Evolutionary conservation across 2,888 invertebrate species (phyloP).

Genomic region (Zaprionus bogoriensis): DNA sequence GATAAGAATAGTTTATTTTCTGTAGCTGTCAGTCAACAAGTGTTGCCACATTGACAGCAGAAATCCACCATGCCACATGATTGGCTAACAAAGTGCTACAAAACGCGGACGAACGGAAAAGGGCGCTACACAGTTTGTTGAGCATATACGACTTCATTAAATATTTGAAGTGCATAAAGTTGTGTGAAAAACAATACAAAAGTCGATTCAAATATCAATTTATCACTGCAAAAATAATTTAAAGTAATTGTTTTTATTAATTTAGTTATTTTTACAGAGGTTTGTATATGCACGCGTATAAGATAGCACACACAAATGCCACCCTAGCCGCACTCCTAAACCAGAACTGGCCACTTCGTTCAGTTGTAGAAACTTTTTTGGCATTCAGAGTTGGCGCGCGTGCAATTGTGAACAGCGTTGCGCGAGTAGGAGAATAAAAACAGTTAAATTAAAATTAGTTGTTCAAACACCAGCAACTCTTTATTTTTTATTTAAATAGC

Average conservation of each 20-base stretch:
- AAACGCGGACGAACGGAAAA: constrained; percentile 63
- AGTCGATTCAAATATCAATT: background rate
- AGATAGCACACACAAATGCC: constrained; percentile 23
- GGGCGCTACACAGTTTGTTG: constrained; percentile 40
- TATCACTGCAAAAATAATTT: background rate
- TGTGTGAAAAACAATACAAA: background rate
- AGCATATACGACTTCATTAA: constrained; percentile 22
- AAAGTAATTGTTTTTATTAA: background rate
- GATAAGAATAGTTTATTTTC: constrained; percentile 1
- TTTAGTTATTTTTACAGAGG: background rate
- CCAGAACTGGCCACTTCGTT: constrained; percentile 47
- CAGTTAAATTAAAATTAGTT: constrained; percentile 48
- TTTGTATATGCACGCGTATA: background rate
- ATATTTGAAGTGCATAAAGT: background rate
- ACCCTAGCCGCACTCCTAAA: constrained; percentile 14
- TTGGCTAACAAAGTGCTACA: constrained; percentile 61
- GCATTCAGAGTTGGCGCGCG: constrained; percentile 72
- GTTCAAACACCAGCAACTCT: constrained; percentile 23
- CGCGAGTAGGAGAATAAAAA: constrained; percentile 49
- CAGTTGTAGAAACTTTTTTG: constrained; percentile 49
- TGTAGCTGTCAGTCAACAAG: constrained; percentile 7
- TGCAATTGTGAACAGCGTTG: constrained; percentile 60
- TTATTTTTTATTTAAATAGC: constrained; percentile 9
- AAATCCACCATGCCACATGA: constrained; percentile 47
- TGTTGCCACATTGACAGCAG: constrained; percentile 46